These are phyloP conservation scores for Cotesia typhae DNA, from an alignment of 1,140 invertebrate genomes.

Conservation along the genomic window DNA sequence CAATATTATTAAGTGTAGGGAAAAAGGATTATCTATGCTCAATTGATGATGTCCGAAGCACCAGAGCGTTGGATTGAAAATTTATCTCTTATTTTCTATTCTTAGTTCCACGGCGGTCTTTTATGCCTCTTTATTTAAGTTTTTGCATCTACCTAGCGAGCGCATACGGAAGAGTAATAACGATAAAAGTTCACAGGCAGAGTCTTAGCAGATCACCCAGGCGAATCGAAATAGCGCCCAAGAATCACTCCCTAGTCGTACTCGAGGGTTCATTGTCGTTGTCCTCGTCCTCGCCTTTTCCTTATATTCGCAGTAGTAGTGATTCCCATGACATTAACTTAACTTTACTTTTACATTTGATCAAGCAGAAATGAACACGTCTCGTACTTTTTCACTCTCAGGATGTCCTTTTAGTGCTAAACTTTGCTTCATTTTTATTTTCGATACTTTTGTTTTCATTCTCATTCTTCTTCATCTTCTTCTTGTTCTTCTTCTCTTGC, in stretches of 20 bases:
- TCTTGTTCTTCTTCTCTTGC: too few species aligned
- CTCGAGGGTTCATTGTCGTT: background rate
- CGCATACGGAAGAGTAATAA: constrained; percentile 35
- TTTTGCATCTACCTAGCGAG: too few species aligned
- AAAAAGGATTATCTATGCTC: constrained; percentile 18
- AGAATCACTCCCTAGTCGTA: constrained; percentile 39
- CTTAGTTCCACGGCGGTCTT: constrained; percentile 3
- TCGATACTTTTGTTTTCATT: background rate
- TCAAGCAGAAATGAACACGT: constrained; percentile 40
- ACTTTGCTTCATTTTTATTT: constrained; percentile 45
- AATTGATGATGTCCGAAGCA: constrained; percentile 19
- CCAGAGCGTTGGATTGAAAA: constrained; percentile 13
- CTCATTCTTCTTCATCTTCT: too few species aligned
- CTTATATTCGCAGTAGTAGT: background rate
- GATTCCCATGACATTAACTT: constrained; percentile 48
- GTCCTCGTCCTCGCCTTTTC: too few species aligned
- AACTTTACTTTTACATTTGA: constrained; percentile 46
- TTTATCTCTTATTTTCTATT: constrained; percentile 5
- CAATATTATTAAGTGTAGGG: background rate
- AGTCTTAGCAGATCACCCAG: constrained; percentile 42
- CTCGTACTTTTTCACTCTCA: constrained; percentile 34
- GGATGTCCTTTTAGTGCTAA: constrained; percentile 41
- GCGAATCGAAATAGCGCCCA: constrained; percentile 43
- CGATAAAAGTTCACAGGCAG: constrained; percentile 42
- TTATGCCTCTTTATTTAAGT: background rate